phyloP scores from a whole-genome alignment of 2,888 invertebrate genomes.

The Meandrusa payeni region DNA sequence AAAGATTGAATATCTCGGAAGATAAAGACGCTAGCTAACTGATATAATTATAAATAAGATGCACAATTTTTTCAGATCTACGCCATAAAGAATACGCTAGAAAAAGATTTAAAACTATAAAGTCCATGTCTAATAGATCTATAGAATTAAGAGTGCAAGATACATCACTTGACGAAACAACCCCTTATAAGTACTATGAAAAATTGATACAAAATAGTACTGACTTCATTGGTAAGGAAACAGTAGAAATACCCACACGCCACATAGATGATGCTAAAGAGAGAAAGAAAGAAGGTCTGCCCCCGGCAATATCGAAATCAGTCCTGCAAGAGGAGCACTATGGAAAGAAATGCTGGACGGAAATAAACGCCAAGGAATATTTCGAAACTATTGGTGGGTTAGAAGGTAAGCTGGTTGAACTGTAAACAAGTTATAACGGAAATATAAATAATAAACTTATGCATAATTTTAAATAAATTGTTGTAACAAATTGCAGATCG shows the following conservation, averaged over 20 bases:
- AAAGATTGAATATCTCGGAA: no score
- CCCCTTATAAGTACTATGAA: neutral
- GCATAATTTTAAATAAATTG: no score
- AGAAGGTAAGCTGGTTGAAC: conserved; percentile 50
- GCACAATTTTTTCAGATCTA: no score
- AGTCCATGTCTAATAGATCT: no score
- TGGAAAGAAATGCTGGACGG: conserved; percentile 43
- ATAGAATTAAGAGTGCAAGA: neutral
- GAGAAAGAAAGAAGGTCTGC: conserved; percentile 10
- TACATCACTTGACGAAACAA: neutral
- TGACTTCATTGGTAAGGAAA: neutral
- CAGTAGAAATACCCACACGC: neutral
- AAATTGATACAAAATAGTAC: neutral
- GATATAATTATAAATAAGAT: no score
- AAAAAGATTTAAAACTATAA: neutral
- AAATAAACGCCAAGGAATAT: conserved; percentile 35
- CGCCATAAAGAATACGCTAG: neutral
- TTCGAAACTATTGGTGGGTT: conserved; percentile 42
- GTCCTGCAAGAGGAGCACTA: conserved; percentile 5
- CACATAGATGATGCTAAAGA: neutral
- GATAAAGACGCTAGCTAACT: no score
- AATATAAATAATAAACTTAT: no score
- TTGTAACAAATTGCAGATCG: conserved; percentile 34
- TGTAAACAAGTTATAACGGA: no score
- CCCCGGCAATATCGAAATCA: conserved; percentile 3